A percentile compares a stretch with the other conserved stretches of the same genome.
These are phyloP conservation scores for Vanessa tameamea DNA, from an alignment of 1,140 invertebrate genomes.

Conservation along the genomic window DNA sequence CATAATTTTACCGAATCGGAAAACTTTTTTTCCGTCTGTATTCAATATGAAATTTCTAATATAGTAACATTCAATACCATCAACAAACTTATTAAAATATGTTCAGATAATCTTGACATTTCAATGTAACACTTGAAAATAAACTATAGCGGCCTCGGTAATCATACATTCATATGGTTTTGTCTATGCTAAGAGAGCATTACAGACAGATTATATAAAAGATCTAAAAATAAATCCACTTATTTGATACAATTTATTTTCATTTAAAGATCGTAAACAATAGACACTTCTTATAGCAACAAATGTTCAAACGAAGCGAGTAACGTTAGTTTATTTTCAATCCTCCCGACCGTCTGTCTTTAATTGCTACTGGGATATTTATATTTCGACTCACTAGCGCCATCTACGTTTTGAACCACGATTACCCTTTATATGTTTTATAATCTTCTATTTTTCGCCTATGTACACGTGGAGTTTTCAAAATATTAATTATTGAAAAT, in stretches of 20 bases:
- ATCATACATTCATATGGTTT: neutral
- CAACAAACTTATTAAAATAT: no score
- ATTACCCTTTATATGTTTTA: no score
- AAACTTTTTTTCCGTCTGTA: no score
- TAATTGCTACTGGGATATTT: constrained; percentile 44
- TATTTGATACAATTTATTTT: neutral
- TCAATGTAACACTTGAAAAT: no score
- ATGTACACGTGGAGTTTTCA: no score
- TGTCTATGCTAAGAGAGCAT: neutral
- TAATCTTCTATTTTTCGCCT: no score
- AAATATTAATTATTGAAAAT: no score
- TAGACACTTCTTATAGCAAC: constrained; percentile 17
- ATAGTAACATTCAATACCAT: no score
- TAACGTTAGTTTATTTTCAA: constrained; percentile 47
- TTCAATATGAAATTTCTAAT: no score
- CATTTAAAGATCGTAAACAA: constrained; percentile 15
- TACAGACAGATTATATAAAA: neutral
- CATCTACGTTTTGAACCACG: constrained; percentile 23
- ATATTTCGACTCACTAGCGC: constrained; percentile 25
- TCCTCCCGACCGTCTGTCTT: constrained; percentile 43
- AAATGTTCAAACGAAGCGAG: constrained; percentile 17
- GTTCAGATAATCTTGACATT: no score
- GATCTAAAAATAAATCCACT: neutral
- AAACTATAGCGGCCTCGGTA: neutral
- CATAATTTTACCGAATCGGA: no score